Evolutionary conservation across 2,888 invertebrate species (phyloP), one percentile per base, ranked within the genome.

Genomic region (Trichogramma evanescens): DNA sequence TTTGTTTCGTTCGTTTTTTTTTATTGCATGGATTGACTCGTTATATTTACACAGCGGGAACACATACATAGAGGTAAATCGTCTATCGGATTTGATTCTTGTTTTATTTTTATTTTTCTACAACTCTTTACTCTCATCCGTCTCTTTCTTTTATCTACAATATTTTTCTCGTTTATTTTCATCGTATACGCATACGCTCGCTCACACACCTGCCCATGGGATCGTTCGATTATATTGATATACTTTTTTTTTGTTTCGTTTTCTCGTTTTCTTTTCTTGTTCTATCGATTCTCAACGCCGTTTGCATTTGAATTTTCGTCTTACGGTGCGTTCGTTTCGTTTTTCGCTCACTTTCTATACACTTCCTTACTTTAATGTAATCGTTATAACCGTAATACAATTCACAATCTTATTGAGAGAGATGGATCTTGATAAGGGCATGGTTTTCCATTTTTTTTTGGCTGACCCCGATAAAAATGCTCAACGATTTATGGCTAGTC

Each of bases 11-110:
- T 26, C 26, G 26, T 26, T 26, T 26, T 26, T 26, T 26, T 26
- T 26, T 77, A 77, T 77, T 77, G 76, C 76, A 73, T 75, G 72
- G 72, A 71, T 72, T 68, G 69, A 71, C 66, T 74, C 70, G 70
- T 74, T 70, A 70, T 76, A 75, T 77, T 75, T 76, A 76, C 26
- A 26, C 77, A 75, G 68, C 66, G 67, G 69, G 71, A 69, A 76
- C 73, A 76, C 72, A 71, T 73, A 74, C 69, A 75, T 74, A 72
- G 73, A 74, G 72, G 74, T 70, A 71, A 72, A 70, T 66, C 69
- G 70, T 71, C 71, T 70, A 74, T 66, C 48, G 50, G 68, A 72
- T 73, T 74, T 74, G 74, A 74, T 76, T 74, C 74, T 75, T 72
- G 70, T 69, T 72, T 70, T 71, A 71, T 66, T 68, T 70, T 69